Evolutionary conservation across 2,888 invertebrate genomes (phyloP), one percentile per base, ranked within the genome.

Genomic region (Miltochrista miniata): DNA sequence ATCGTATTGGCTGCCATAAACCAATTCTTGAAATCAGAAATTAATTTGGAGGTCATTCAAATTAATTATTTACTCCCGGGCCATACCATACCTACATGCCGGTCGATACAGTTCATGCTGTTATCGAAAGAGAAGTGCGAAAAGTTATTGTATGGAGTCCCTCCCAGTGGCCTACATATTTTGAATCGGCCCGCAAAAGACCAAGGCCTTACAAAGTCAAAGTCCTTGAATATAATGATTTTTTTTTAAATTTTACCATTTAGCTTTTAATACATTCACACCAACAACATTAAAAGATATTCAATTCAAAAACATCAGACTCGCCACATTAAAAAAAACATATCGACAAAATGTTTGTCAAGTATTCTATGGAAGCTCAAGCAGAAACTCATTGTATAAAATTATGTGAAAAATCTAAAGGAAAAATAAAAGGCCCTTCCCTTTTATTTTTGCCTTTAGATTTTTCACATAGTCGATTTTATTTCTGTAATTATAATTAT

Each of bases 1-100:
- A 42, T 8, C 14, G 42, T 42, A 15, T 33, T 42, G 14, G 15
- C 42, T 15, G 33, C 31, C 14, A 15, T 33, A 9, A 11, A 42
- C 15, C 4, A 42, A n/a, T 31, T 15, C 7, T 15, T 42, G 11
- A 42, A 33, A 15, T 33, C 10, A 7, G 15, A 11, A 14, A 33
- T 15, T 15, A 42, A 42, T 42, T 15, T 14, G 10, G 30, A 31
- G 29, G 41, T 40, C n/a, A 44, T 51, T 29, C 58, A 54, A 54
- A 56, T 74, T 15, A 66, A 63, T 39, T 72, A 59, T 42, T 50
- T 72, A 18, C 38, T 72, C 4, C 61, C 63, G 11, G 68, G 70
- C 14, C n/a, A n/a, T n/a, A n/a, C n/a, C 69, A 73, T 47, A 67
- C 63, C n/a, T 65, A 67, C 48, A 70, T 70, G 72, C 67, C 72